Evolutionary conservation across 2,797 vertebrate species (phyloP).

Genomic region (Alauda arvensis): DNA sequence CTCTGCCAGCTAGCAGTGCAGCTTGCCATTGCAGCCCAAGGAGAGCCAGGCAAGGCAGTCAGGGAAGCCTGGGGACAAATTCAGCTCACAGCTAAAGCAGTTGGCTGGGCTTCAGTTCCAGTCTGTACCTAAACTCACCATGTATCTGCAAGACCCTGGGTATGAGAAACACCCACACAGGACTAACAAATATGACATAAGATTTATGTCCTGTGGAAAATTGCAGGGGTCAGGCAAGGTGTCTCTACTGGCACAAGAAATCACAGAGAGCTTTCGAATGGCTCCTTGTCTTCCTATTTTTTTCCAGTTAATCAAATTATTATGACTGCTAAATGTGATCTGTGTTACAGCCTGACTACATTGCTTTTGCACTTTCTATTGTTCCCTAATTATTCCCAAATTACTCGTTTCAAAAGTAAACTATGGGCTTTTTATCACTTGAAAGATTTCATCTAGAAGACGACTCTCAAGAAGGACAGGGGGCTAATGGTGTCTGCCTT

Average conservation of each 20-base stretch:
- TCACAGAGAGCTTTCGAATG: neutral
- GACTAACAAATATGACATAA: neutral
- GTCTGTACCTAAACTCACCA: neutral
- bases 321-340: neutral
- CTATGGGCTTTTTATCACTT: neutral
- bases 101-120: neutral
- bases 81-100: neutral
- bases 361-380: neutral
- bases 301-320: neutral
- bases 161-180: neutral
- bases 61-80: neutral
- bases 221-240: too few species aligned
- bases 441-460: neutral
- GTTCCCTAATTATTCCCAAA: neutral
- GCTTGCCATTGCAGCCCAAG: neutral
- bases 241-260: neutral
- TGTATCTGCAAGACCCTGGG: rapidly evolving
- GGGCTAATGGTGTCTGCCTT: neutral
- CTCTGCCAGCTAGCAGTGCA: neutral
- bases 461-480: neutral
- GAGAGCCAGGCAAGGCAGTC: neutral
- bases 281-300: neutral
- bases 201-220: neutral
- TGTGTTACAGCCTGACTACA: neutral
- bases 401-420: neutral